phyloP scores from a whole-genome alignment of 2,888 invertebrate species.

The Augiades crinisus region DNA sequence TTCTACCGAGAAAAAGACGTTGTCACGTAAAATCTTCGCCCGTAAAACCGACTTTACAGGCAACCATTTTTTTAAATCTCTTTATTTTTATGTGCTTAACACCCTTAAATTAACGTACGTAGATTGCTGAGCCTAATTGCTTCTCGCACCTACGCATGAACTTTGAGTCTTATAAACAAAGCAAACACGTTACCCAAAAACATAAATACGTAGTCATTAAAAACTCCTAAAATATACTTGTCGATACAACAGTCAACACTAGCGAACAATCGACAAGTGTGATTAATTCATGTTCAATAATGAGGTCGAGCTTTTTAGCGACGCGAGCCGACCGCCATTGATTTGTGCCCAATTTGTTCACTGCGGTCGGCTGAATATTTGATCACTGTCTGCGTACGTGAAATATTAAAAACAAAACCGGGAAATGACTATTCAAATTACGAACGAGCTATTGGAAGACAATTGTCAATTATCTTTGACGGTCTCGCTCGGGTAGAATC shows the following conservation, averaged over 20 bases:
- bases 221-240: slow-evolving; percentile 7
- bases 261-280: slow-evolving; percentile 58
- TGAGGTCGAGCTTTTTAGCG: slow-evolving; percentile 68
- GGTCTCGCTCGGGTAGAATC: not conserved
- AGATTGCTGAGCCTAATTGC: too few species aligned
- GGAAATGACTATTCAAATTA: slow-evolving; percentile 27
- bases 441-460: not conserved
- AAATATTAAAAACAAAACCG: slow-evolving; percentile 35
- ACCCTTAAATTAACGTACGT: too few species aligned
- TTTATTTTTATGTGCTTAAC: too few species aligned
- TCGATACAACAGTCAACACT: slow-evolving; percentile 41
- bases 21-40: too few species aligned
- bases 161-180: too few species aligned
- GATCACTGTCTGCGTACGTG: slow-evolving; percentile 47
- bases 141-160: too few species aligned
- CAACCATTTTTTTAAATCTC: too few species aligned
- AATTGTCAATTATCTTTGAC: slow-evolving; percentile 2
- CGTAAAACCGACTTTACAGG: too few species aligned
- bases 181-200: too few species aligned
- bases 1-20: too few species aligned
- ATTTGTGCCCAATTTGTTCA: slow-evolving; percentile 69
- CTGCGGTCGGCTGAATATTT: slow-evolving; percentile 60
- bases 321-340: slow-evolving; percentile 49
- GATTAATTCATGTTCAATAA: slow-evolving; percentile 75
- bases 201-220: too few species aligned